These are phyloP conservation scores for Dendrolimus houi DNA, from an alignment of 2,888 invertebrate species.

Conservation along the genomic window DNA sequence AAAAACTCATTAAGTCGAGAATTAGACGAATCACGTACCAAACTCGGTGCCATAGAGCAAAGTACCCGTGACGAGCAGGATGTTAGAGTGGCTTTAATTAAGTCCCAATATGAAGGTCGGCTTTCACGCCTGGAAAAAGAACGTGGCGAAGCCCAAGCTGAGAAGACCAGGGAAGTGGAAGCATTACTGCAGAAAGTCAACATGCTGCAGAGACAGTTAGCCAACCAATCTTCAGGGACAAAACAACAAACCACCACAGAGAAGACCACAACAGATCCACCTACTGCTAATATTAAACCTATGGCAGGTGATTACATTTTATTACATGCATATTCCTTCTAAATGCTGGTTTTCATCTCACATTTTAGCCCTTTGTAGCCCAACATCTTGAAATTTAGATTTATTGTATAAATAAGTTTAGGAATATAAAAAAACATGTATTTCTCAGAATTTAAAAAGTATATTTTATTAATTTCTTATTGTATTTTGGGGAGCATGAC, in stretches of 20 bases:
- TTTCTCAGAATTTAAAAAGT: too few species aligned
- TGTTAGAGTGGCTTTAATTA: constrained; percentile 76
- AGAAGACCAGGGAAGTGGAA: constrained; percentile 80
- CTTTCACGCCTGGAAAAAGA: constrained; percentile 84
- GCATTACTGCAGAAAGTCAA: constrained; percentile 81
- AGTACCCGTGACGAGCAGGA: constrained; percentile 75
- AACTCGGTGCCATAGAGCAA: constrained; percentile 68
- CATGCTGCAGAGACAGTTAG: constrained; percentile 82
- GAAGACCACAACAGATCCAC: constrained; percentile 76
- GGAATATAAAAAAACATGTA: too few species aligned
- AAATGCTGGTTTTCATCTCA: too few species aligned
- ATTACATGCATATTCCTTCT: background rate
- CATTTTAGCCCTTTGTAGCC: too few species aligned
- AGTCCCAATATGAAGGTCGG: constrained; percentile 82
- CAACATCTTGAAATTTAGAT: too few species aligned
- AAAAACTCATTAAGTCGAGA: constrained; percentile 79
- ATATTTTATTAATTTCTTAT: too few species aligned
- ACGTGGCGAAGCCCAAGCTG: constrained; percentile 78
- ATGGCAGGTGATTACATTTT: constrained; percentile 82
- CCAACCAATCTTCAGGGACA: constrained; percentile 81
- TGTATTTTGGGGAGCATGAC: too few species aligned
- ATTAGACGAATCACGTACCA: constrained; percentile 68
- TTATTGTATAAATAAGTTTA: too few species aligned
- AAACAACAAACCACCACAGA: constrained; percentile 76
- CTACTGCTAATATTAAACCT: constrained; percentile 95